phyloP scores from a whole-genome alignment of 1,140 invertebrate species.

The Medauroidea extradentata region DNA sequence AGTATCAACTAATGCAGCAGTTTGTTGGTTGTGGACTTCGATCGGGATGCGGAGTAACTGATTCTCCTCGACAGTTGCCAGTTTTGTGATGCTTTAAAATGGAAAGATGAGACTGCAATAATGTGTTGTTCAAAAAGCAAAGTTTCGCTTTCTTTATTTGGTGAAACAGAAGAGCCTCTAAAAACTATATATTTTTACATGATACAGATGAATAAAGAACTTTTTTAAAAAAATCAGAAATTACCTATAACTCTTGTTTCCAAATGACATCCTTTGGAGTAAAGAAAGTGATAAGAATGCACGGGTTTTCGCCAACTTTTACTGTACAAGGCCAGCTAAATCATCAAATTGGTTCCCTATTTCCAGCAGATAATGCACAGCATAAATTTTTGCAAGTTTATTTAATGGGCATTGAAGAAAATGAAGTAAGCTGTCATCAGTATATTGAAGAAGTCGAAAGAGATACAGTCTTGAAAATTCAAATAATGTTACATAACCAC shows the following conservation, averaged over 20 bases:
- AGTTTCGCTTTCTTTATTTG: no score
- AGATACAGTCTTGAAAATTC: slow-evolving; percentile 34
- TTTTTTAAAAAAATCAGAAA: slow-evolving; percentile 40
- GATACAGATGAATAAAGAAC: slow-evolving; percentile 30
- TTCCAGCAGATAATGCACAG: no score
- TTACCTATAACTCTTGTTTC: slow-evolving; percentile 39
- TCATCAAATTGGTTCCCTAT: no score
- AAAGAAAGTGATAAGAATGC: background rate
- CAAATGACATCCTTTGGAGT: slow-evolving; percentile 42
- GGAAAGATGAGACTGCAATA: no score
- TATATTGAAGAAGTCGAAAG: slow-evolving; percentile 27
- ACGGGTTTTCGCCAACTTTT: slow-evolving; percentile 10
- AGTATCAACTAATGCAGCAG: no score
- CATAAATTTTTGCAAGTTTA: no score
- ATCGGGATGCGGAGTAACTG: no score
- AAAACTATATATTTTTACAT: slow-evolving; percentile 20
- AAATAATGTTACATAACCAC: slow-evolving; percentile 39
- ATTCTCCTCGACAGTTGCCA: no score
- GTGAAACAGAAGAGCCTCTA: slow-evolving; percentile 4
- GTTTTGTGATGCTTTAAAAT: no score
- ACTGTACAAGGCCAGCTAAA: slow-evolving; percentile 32
- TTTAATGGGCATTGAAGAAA: no score
- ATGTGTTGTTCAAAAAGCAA: no score
- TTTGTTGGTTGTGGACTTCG: no score
- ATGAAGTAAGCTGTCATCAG: slow-evolving; percentile 38